Base-by-base conservation (phyloP, 2,113 vertebrate species). In the Accipiter cooperii region DNA sequence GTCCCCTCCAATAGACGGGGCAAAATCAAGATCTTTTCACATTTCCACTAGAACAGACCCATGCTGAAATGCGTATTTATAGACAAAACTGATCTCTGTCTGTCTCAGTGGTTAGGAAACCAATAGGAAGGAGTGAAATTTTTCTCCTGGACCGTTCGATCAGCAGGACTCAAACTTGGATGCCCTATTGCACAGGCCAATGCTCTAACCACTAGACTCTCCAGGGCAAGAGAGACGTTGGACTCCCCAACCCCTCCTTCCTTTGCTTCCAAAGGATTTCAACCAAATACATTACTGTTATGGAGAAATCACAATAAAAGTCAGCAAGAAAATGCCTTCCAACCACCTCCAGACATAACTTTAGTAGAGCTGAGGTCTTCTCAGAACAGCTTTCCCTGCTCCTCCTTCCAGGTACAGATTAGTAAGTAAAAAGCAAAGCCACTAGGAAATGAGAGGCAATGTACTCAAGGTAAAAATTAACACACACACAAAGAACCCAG, bases 201-300 rank as follows among this genome's bases (percentile, higher is more conserved):
- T 17, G 68, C 24, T 63, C 17, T 49, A 47, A 40, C 6, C 21
- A 19, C 34, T 13, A 63, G 76, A 52, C 36, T 36, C n/a, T 38
- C 28, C 14, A 34, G 28, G 34, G 47, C 3, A 14, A 54, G 31
- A 40, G 22, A 40, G 57, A 40, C 1, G 2, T 0, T 8, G 9
- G 36, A 82, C 34, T 74, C 28, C 20, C 20, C 49, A 69, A 1
- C 5, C 10, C 33, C 5, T 1, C 19, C 4, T 31, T 49, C 29
- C 38, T 70, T 38, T 28, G 17, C 34, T 92, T 70, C 66, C 51
- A 58, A 84, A 73, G 63, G 61, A 68, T 82, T 92, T 58, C 12
- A 55, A 51, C 5, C 25, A 69, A 73, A 84, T 36, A 26, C 8
- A 7, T 17, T 6, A 13, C 34, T 61, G 36, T 9, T 25, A 19